phyloP scores from a whole-genome alignment of 2,797 vertebrate species.

The Acanthopagrus latus region DNA sequence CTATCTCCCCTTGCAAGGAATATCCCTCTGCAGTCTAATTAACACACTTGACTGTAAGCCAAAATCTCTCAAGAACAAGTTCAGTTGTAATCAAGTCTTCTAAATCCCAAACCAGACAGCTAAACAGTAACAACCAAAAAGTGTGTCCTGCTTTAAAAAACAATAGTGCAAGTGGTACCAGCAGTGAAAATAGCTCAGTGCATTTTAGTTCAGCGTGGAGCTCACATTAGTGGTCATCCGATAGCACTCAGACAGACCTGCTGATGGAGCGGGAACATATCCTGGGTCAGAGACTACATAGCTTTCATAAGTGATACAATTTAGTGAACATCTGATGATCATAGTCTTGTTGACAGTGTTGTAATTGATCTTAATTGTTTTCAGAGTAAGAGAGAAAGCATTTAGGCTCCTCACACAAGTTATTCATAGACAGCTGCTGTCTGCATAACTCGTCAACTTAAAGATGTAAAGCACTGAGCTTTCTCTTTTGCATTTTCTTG shows the following conservation, averaged over 20 bases:
- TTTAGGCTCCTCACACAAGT: constrained; percentile 5
- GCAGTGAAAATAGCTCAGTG: constrained; percentile 13
- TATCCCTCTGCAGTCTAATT: constrained; percentile 53
- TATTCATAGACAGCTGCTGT: constrained; percentile 22
- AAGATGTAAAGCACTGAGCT: neutral
- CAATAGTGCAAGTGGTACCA: neutral
- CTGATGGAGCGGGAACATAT: constrained; percentile 44
- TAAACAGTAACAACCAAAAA: neutral
- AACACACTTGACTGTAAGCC: constrained; percentile 32
- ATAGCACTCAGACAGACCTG: constrained; percentile 61
- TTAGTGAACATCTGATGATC: constrained; percentile 39
- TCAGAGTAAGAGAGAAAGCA: constrained; percentile 23
- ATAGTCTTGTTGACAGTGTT: constrained; percentile 48
- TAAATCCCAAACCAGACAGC: constrained; percentile 44
- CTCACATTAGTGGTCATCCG: constrained; percentile 59
- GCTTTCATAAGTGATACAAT: constrained; percentile 38
- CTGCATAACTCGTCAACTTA: neutral
- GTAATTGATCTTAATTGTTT: constrained; percentile 54
- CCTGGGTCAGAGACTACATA: constrained; percentile 31
- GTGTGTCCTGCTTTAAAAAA: neutral
- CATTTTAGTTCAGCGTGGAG: constrained; percentile 16
- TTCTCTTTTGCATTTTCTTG: neutral
- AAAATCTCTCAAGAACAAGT: constrained; percentile 38
- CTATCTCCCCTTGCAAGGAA: constrained; percentile 8
- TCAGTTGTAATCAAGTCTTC: constrained; percentile 46